Percentiles rank a stretch among this genome's conserved stretches.
Evolutionary conservation across 2,797 vertebrate species (phyloP).

Genomic region (Botia kubotai): DNA sequence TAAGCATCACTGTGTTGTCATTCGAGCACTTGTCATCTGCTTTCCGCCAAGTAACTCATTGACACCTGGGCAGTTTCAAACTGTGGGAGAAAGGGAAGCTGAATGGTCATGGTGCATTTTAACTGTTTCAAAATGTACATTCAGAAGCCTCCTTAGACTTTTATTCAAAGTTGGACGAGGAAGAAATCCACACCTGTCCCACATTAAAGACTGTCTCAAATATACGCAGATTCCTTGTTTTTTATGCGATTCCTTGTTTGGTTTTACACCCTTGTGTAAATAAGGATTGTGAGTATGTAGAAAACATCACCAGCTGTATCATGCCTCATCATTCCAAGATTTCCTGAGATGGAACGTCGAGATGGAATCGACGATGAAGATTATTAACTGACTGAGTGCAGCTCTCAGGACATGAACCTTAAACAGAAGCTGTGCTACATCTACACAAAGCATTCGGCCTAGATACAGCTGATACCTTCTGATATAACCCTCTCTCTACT

Average conservation of each 20-base stretch:
- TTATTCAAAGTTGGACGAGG: neutral
- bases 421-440: neutral
- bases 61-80: neutral
- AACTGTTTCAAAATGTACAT: conserved; percentile 68
- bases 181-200: neutral
- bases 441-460: neutral
- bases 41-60: neutral
- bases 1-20: conserved; percentile 1
- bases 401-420: conserved; percentile 19
- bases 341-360: neutral
- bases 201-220: conserved; percentile 50
- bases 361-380: conserved; percentile 6
- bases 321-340: neutral
- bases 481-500: neutral
- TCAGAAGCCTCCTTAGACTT: conserved; percentile 34
- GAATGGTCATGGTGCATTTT: conserved; percentile 11
- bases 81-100: neutral
- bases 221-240: conserved; percentile 7
- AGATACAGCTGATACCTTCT: neutral
- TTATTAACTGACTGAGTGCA: conserved; percentile 7
- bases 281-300: neutral
- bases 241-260: neutral
- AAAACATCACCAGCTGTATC: neutral
- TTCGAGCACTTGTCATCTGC: neutral
- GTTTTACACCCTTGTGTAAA: neutral